Evolutionary conservation across 2,888 invertebrate species (phyloP).

Genomic region (Latrodectus hesperus): DNA sequence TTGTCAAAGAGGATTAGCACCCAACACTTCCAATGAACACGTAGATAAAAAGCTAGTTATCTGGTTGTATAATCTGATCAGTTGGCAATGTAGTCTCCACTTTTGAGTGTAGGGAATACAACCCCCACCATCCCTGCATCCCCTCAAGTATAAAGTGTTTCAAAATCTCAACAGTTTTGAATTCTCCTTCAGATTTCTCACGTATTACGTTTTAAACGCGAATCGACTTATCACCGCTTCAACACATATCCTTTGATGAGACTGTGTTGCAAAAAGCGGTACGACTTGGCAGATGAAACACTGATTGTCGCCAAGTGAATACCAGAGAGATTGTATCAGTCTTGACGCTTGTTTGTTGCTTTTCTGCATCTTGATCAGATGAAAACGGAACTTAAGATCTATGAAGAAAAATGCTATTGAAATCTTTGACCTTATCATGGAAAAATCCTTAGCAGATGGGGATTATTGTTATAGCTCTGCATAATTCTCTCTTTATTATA

Average conservation of each 20-base stretch:
- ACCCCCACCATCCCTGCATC: not conserved
- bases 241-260: not conserved
- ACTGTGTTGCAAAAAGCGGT: no score
- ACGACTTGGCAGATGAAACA: no score
- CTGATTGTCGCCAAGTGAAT: no score
- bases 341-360: not conserved
- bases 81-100: not conserved
- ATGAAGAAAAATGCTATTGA: no score
- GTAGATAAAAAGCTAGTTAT: constrained; percentile 28
- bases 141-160: not conserved
- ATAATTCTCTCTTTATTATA: no score
- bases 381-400: no score
- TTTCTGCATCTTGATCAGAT: no score
- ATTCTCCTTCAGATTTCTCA: not conserved
- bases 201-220: not conserved
- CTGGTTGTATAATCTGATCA: constrained; percentile 23
- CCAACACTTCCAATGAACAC: constrained; percentile 26
- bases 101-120: not conserved
- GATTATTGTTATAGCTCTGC: no score
- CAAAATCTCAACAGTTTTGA: not conserved
- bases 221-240: not conserved
- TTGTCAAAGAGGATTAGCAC: constrained; percentile 43
- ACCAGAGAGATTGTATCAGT: not conserved
- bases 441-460: no score
- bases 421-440: no score